These are phyloP conservation scores for Pedicia rivosa DNA, from an alignment of 2,888 invertebrate species.

Conservation along the genomic window DNA sequence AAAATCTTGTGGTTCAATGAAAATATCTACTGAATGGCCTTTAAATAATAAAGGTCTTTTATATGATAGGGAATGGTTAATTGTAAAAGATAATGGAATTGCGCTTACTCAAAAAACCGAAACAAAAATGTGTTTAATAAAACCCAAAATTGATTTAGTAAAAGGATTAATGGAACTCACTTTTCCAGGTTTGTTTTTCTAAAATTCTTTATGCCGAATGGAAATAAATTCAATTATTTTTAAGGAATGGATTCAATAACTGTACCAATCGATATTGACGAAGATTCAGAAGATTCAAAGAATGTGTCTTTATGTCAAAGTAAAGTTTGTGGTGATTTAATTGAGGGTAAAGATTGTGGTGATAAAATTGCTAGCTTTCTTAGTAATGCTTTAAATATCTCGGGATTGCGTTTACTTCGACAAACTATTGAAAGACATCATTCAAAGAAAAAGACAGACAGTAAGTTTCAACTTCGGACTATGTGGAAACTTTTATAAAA, in stretches of 20 bases:
- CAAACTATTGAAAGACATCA: slow-evolving; percentile 35
- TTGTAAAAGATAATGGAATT: slow-evolving; percentile 63
- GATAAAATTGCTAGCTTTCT: slow-evolving; percentile 68
- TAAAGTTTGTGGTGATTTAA: slow-evolving; percentile 71
- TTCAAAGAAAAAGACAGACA: slow-evolving; percentile 20
- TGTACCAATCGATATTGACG: slow-evolving; percentile 36
- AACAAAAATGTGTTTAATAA: slow-evolving; percentile 59
- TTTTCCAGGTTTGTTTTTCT: slow-evolving; percentile 37
- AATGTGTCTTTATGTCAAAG: slow-evolving; percentile 46
- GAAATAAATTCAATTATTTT: too few relatives aligned
- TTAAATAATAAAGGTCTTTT: slow-evolving; percentile 61
- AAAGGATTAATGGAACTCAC: slow-evolving; percentile 36
- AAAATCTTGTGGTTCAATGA: slow-evolving; percentile 76
- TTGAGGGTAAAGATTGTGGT: slow-evolving; percentile 74
- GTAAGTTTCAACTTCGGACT: slow-evolving; percentile 10
- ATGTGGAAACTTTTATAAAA: slow-evolving; percentile 15
- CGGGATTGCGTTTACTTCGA: slow-evolving; percentile 51
- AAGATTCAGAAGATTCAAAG: too few relatives aligned
- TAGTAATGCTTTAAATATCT: slow-evolving; percentile 46
- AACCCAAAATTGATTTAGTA: slow-evolving; percentile 50
- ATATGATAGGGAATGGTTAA: slow-evolving; percentile 90
- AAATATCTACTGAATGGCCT: slow-evolving; percentile 49
- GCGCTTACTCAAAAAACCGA: slow-evolving; percentile 80
- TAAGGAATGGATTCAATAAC: slow-evolving; percentile 36
- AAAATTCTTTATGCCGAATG: too few relatives aligned